Evolutionary conservation across 2,888 invertebrate genomes (phyloP), one percentile per base, ranked within the genome.

Genomic region (Spisula solida): DNA sequence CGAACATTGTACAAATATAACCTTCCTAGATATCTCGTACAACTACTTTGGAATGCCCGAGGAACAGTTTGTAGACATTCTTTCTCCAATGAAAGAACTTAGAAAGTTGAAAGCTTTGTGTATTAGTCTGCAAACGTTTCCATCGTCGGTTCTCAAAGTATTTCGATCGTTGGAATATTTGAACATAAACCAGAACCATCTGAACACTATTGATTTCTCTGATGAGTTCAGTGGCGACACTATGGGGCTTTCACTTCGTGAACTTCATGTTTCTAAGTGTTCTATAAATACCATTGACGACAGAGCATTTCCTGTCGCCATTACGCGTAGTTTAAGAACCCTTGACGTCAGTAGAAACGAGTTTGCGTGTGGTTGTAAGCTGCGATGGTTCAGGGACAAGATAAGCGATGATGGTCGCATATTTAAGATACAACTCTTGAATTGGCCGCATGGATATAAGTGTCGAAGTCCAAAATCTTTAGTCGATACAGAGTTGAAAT

Each of bases 391-490:
- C 78, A 79, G 86, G 41, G 56, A 81, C 20, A 34, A 41, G 31
- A 60, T 82, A n/a, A 83, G 70, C 25, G 55, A 29, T 4, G 47
- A 48, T 20, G 86, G 79, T 1, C 41, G 31, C 18, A 51, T 86
- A n/a, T 75, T 80, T 41, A n/a, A 56, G 8, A 60, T 86, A 8
- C 18, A 81, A 25, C 51, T 90, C 20, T 6, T 55, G 0, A 0
- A 51, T 16, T 90, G 90, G 90, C 90, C 90, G 25, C n/a, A 81
- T 10, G 29, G 66, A 12, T 90, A 87, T 34, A 56, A 47, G 55
- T 90, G 90, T 55, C 47, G 51, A 18, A 82, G 88, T 12, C 90
- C 90, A 41, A 34, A 48, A 31, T 16, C 16, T 6, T 29, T 34
- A n/a, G 31, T 34, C n/a, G 83, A 80, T 6, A 29, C n/a, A 0